Base-by-base conservation (phyloP, 2,113 vertebrate genomes). In the Danionella cerebrum region DNA sequence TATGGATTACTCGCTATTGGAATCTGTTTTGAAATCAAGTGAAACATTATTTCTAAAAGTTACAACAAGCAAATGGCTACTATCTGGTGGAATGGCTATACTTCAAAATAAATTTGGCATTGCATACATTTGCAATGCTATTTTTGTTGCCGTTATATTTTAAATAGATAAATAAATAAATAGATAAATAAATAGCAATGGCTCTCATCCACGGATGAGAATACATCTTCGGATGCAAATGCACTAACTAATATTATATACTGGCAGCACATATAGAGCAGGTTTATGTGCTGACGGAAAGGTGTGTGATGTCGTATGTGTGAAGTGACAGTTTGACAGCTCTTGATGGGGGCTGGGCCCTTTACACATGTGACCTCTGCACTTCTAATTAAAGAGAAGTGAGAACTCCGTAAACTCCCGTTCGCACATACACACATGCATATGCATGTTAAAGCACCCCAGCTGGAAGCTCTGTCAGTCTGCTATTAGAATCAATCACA, bases 401-500 rank as follows among this genome's bases (percentile, higher is more conserved):
- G 24, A 45, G 47, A 50, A 65, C 41, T 52, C 9, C 29, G 25
- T 52, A 57, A 70, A 47, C 52, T 59, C 54, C 33, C 36, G 55
- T 18, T 45, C 14, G 41, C 70, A 69, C 51, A 69, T 59, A 57
- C 51, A 39, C 19, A 27, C 53, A 64, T 38, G 33, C 18, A 47
- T 59, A 65, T 54, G 66, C 47, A 78, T 5, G 67, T 60, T 77
- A 80, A 68, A 85, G 80, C 77, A 81, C 78, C 78, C 73, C 85
- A 88, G 85, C 85, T 88, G 83, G 79, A 80, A 70, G 79, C 77
- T 75, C 78, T 83, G 85, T 84, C 84, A 82, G 71, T 81, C 76
- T 60, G 73, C 83, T 80, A 82, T 84, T 84, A 87, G 78, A 87
- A 89, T 89, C 84, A 89, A 89, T 89, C 85, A 89, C 80, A 84